These are phyloP conservation scores for Oreochromis tanganicae DNA, from an alignment of 2,113 vertebrate genomes.

Conservation along the genomic window DNA sequence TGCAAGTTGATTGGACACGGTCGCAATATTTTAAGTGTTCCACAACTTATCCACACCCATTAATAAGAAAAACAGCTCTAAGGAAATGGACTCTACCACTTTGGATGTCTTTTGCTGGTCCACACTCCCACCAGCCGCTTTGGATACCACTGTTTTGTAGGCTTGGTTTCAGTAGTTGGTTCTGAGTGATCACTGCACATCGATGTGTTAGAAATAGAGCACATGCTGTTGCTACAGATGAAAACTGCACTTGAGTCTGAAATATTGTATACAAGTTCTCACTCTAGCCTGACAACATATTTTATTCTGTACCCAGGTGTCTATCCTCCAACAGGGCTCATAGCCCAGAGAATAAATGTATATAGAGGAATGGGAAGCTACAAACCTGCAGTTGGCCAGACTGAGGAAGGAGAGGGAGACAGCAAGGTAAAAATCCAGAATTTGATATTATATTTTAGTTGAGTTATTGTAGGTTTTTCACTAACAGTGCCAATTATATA, in stretches of 20 bases:
- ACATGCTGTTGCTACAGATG: background rate
- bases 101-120: background rate
- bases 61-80: background rate
- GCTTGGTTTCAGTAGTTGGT: background rate
- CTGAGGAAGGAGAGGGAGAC: constrained; percentile 43
- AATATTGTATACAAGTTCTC: background rate
- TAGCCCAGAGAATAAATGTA: constrained; percentile 86
- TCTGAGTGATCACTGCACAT: background rate
- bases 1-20: background rate
- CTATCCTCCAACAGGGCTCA: constrained; percentile 77
- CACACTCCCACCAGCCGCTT: background rate
- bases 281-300: background rate
- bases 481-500: background rate
- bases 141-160: background rate
- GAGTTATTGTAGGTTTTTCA: background rate
- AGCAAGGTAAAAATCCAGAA: constrained; percentile 71
- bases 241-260: background rate
- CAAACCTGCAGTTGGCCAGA: constrained; percentile 58
- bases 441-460: background rate
- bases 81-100: background rate
- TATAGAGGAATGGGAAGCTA: constrained; percentile 76
- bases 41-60: background rate
- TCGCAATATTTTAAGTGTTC: background rate
- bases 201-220: background rate
- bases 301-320: constrained; percentile 5